These are phyloP conservation scores for Rousettus leschenaultii DNA, from an alignment of 2,113 vertebrate genomes.

Conservation along the genomic window DNA sequence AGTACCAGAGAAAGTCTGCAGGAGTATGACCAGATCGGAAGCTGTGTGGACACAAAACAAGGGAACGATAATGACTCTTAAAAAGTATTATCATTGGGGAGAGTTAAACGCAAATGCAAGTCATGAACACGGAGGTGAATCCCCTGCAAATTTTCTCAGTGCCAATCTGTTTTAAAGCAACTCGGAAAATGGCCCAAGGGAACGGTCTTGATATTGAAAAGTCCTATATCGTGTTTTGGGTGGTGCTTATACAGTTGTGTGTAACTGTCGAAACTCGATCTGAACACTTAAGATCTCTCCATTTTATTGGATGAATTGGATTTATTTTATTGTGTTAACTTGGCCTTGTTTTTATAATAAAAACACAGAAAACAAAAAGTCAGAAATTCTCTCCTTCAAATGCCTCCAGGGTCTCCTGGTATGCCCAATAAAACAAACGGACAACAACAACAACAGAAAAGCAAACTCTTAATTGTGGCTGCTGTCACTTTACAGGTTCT, in stretches of 20 bases:
- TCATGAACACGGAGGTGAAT: neutral
- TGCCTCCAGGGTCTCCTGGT: neutral
- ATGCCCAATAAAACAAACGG: neutral
- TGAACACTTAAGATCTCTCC: neutral
- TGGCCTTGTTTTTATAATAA: neutral
- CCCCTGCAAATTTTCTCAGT: neutral
- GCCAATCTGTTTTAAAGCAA: neutral
- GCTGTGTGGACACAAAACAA: neutral
- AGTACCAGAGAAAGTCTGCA: neutral
- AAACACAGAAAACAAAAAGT: neutral
- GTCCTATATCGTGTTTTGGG: neutral
- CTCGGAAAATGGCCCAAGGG: neutral
- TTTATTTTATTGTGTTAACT: neutral
- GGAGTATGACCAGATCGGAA: neutral
- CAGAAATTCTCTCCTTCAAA: neutral
- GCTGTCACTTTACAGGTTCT: neutral
- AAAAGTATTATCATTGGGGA: neutral
- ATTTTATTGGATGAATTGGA: neutral
- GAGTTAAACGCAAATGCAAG: neutral
- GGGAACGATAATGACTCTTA: rapidly evolving
- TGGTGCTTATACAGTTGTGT: neutral
- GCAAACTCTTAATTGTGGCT: neutral
- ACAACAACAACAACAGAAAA: neutral
- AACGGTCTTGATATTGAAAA: neutral
- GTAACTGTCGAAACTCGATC: neutral